These are phyloP conservation scores for Philaethria dido DNA, from an alignment of 2,888 invertebrate species.

Conservation along the genomic window DNA sequence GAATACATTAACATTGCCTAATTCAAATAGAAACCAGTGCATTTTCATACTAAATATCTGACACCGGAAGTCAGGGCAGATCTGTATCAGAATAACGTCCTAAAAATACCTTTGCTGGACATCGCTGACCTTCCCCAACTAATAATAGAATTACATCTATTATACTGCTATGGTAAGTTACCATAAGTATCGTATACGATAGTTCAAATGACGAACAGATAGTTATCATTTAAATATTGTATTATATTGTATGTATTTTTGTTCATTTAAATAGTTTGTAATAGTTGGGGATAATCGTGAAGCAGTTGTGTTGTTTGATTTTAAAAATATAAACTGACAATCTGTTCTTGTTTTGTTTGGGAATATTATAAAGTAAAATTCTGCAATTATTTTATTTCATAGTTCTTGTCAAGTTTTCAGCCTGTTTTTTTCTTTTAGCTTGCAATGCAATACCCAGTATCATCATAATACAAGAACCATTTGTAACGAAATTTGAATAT, in stretches of 20 bases:
- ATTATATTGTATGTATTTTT: not conserved
- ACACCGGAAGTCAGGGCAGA: constrained; percentile 36
- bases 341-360: too few species aligned
- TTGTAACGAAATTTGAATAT: too few species aligned
- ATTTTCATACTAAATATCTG: constrained; percentile 12
- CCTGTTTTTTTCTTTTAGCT: too few species aligned
- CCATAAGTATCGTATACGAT: constrained; percentile 6
- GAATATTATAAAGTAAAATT: too few species aligned
- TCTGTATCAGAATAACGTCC: constrained; percentile 24
- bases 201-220: constrained; percentile 16
- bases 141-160: constrained; percentile 21
- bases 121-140: constrained; percentile 28
- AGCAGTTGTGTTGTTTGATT: not conserved
- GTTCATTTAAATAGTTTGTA: not conserved
- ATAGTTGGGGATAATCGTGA: not conserved
- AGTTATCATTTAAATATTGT: constrained; percentile 16
- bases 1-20: too few species aligned
- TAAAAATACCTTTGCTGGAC: constrained; percentile 21
- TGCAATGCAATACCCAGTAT: too few species aligned
- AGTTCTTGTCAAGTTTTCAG: too few species aligned
- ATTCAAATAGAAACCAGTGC: not conserved
- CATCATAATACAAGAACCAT: too few species aligned
- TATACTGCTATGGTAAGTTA: constrained; percentile 12
- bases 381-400: too few species aligned
- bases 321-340: too few species aligned